Conservation (phyloP, 2,113 vertebrate genomes). For the Gorsachius goisagi region DNA sequence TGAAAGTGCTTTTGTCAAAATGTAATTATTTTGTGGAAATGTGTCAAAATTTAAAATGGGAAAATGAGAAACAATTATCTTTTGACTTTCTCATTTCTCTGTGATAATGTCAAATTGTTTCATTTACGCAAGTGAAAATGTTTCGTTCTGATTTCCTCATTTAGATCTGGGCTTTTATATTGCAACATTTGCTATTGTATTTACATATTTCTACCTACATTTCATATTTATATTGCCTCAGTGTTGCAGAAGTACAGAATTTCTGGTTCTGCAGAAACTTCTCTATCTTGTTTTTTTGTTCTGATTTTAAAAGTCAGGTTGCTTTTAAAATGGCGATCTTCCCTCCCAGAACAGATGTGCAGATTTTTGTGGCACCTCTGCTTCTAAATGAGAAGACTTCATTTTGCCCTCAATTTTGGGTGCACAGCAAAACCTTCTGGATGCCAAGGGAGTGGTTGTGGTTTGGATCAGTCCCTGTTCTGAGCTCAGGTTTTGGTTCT, state of each 20-base stretch:
- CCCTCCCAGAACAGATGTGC: neutral
- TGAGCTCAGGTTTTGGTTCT: neutral
- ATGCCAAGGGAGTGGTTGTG: neutral
- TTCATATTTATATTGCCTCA: neutral
- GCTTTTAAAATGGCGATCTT: neutral
- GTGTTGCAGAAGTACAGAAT: neutral
- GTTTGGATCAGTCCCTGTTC: neutral
- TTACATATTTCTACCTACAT: neutral
- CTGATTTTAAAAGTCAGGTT: neutral
- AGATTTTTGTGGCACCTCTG: neutral
- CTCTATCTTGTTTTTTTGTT: neutral
- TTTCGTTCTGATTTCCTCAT: neutral
- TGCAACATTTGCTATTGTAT: neutral
- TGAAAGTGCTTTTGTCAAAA: neutral
- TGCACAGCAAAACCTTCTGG: neutral
- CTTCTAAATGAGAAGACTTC: neutral
- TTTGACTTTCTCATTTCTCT: neutral
- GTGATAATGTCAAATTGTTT: neutral
- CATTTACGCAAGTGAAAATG: neutral
- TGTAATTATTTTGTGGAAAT: slow-evolving; percentile 5
- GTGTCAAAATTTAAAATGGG: slow-evolving; percentile 10
- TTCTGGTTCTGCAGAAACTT: neutral
- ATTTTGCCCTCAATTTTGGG: neutral
- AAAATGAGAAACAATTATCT: slow-evolving; percentile 19
- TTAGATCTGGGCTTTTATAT: neutral